phyloP scores from a whole-genome alignment of 2,113 vertebrate species.

The Beaufortia kweichowensis region DNA sequence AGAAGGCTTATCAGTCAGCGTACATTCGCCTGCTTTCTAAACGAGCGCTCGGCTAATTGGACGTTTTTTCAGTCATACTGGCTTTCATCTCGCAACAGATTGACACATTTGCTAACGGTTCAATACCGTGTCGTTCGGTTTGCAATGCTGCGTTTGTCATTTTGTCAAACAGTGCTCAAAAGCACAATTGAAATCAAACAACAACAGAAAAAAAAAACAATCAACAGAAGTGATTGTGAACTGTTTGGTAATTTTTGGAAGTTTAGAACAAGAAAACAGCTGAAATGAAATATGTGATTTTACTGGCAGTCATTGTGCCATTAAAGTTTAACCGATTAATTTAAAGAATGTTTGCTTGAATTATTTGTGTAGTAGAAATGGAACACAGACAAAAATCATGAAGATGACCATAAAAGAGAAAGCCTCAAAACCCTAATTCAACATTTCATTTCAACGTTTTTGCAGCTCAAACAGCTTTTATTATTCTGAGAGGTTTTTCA shows the following conservation, averaged over 20 bases:
- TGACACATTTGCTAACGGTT: constrained; percentile 4
- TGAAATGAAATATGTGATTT: not conserved
- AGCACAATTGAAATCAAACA: not conserved
- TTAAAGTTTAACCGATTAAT: no score
- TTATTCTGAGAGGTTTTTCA: no score
- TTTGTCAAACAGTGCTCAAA: constrained; percentile 20
- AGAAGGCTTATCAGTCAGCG: constrained; percentile 4
- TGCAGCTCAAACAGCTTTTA: no score
- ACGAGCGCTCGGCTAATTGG: constrained; percentile 1
- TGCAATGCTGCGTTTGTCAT: constrained; percentile 20
- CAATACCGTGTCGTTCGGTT: not conserved
- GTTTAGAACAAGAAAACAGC: not conserved
- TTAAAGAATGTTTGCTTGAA: not conserved
- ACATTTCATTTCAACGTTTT: no score
- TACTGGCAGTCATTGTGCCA: no score
- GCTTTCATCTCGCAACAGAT: constrained; percentile 6
- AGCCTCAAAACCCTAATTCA: no score
- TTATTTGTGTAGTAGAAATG: not conserved
- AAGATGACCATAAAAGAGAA: no score
- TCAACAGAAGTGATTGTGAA: not conserved
- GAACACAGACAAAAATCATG: not conserved
- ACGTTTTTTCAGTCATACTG: not conserved
- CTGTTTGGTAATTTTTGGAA: not conserved
- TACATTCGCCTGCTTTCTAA: constrained; percentile 3
- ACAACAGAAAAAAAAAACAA: constrained; percentile 7